These are phyloP conservation scores for Melipona quadrifasciata DNA, from an alignment of 1,140 invertebrate species.

Conservation along the genomic window DNA sequence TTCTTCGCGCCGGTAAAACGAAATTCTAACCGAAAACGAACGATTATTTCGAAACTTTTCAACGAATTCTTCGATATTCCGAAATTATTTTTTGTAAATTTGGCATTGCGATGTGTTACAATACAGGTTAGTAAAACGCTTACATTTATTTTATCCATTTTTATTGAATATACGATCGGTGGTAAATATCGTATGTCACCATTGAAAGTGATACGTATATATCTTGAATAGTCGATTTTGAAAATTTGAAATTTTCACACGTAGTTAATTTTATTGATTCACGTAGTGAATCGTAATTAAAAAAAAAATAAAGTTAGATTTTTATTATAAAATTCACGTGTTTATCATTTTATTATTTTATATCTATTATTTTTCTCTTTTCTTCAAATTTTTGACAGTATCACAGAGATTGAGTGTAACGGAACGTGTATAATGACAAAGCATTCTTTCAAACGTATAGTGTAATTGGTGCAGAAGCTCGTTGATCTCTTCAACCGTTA, in stretches of 20 bases:
- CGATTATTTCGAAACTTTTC: conserved; percentile 8
- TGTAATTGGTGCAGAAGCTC: conserved; percentile 27
- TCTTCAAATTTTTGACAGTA: not conserved
- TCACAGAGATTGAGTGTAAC: not conserved
- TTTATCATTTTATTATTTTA: not conserved
- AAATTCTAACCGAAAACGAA: conserved; percentile 40
- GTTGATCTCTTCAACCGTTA: conserved; percentile 2
- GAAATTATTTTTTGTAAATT: not conserved
- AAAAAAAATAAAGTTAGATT: not conserved
- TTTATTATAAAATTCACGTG: not conserved
- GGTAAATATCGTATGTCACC: not conserved
- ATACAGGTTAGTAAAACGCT: conserved; percentile 28
- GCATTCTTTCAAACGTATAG: conserved; percentile 9
- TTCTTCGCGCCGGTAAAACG: conserved; percentile 27
- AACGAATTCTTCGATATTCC: conserved; percentile 2
- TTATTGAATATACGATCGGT: not conserved
- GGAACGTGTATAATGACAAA: not conserved
- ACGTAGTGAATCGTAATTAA: not conserved
- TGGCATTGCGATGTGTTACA: not conserved
- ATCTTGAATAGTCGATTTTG: not conserved
- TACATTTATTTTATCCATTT: not conserved
- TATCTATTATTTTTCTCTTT: not conserved
- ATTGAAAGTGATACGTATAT: not conserved
- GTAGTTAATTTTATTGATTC: not conserved
- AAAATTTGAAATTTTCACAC: not conserved